These are phyloP conservation scores for Smittia sp. DNA, from an alignment of 2,888 invertebrate genomes.

Conservation along the genomic window DNA sequence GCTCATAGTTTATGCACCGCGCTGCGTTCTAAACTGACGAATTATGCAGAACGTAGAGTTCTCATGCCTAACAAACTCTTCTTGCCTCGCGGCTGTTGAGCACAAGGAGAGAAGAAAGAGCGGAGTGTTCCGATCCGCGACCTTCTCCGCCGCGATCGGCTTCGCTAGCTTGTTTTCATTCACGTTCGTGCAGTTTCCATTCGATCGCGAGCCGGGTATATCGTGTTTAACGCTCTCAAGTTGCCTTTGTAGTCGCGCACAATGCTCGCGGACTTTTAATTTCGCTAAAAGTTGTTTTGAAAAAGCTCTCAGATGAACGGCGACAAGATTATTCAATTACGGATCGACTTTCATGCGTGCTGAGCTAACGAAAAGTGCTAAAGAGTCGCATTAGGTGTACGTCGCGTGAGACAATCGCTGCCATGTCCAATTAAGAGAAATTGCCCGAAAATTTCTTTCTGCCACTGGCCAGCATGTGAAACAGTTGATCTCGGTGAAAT, in stretches of 20 bases:
- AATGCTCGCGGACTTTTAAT: neutral
- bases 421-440: too few relatives aligned
- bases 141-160: conserved; percentile 6
- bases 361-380: too few relatives aligned
- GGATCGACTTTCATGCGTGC: too few relatives aligned
- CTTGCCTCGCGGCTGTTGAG: neutral
- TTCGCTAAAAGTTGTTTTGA: too few relatives aligned
- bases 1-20: neutral
- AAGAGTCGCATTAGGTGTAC: too few relatives aligned
- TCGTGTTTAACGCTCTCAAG: neutral
- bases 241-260: neutral
- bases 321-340: too few relatives aligned
- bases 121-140: neutral
- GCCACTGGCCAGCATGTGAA: neutral
- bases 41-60: too few relatives aligned
- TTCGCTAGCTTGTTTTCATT: neutral
- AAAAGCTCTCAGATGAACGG: too few relatives aligned
- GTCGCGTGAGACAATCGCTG: neutral
- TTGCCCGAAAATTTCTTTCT: neutral
- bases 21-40: neutral
- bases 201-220: conserved; percentile 11
- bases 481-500: neutral
- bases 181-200: conserved; percentile 9
- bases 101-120: conserved; percentile 24
- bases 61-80: neutral